These are phyloP conservation scores for Oscheius onirici DNA, from an alignment of 2,888 invertebrate genomes.

Conservation along the genomic window DNA sequence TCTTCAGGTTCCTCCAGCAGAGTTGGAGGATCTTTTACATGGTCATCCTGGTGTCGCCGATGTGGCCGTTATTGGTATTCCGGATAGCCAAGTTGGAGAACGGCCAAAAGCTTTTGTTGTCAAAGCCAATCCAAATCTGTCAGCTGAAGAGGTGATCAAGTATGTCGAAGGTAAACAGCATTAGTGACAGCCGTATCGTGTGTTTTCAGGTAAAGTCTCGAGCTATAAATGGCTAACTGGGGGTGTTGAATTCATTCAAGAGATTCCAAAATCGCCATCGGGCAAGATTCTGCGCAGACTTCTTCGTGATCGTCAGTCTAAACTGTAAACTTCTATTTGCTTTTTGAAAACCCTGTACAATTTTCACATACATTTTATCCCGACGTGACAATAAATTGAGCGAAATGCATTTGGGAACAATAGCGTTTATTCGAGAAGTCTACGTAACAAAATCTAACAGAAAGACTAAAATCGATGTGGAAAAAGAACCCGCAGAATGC, in stretches of 20 bases:
- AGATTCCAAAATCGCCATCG: constrained; percentile 81
- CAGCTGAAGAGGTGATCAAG: constrained; percentile 18
- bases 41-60: constrained; percentile 81
- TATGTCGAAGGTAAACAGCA: constrained; percentile 19
- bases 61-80: constrained; percentile 83
- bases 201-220: constrained; percentile 77
- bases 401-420: too few relatives aligned
- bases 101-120: constrained; percentile 33
- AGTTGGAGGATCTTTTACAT: constrained; percentile 84
- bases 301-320: constrained; percentile 33
- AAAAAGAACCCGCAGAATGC: constrained; percentile 20
- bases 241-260: constrained; percentile 79
- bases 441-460: constrained; percentile 14
- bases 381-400: too few relatives aligned
- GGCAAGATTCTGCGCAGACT: constrained; percentile 82
- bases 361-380: too few relatives aligned
- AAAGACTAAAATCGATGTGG: constrained; percentile 29
- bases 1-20: constrained; percentile 80
- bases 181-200: not conserved
- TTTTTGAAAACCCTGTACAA: too few relatives aligned
- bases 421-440: too few relatives aligned
- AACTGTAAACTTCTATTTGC: too few relatives aligned
- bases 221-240: constrained; percentile 82
- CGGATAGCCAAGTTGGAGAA: constrained; percentile 74
- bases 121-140: constrained; percentile 13